Conservation (phyloP, 2,113 vertebrate species). For the Ammodytes dubius region DNA sequence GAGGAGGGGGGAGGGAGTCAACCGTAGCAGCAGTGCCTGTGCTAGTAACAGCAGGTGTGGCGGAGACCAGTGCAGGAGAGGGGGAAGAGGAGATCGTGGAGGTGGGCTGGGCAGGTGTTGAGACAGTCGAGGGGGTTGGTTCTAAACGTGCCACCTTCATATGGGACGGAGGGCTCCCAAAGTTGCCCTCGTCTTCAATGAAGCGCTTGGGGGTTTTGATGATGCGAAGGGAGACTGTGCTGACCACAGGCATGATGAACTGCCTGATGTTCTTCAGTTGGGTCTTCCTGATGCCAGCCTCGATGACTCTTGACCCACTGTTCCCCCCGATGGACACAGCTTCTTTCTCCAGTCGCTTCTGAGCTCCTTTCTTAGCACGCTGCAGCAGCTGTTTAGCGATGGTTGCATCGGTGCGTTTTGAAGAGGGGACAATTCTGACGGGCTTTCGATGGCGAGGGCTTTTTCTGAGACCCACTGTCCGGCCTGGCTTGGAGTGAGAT, state of each 20-base stretch:
- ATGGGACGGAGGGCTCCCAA: slow-evolving; percentile 86
- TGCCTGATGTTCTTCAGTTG: slow-evolving; percentile 98
- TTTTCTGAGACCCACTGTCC: slow-evolving; percentile 88
- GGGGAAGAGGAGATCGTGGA: slow-evolving; percentile 64
- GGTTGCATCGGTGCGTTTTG: slow-evolving; percentile 94
- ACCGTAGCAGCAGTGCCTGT: slow-evolving; percentile 52
- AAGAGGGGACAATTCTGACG: slow-evolving; percentile 93
- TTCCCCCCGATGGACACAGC: slow-evolving; percentile 75
- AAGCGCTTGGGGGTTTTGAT: slow-evolving; percentile 98
- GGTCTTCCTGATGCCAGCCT: slow-evolving; percentile 91
- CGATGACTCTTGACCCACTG: slow-evolving; percentile 58
- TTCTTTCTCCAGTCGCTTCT: slow-evolving; percentile 92
- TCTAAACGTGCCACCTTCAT: slow-evolving; percentile 94
- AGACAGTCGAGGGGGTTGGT: slow-evolving; percentile 75
- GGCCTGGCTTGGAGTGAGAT: slow-evolving; percentile 84
- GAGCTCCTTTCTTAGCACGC: slow-evolving; percentile 94
- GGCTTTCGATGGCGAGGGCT: slow-evolving; percentile 96
- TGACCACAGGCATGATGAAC: slow-evolving; percentile 99
- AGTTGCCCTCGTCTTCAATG: slow-evolving; percentile 95
- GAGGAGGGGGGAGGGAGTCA: slow-evolving; percentile 76
- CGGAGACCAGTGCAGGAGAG: slow-evolving; percentile 61
- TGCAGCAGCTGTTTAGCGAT: slow-evolving; percentile 98
- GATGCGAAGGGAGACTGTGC: slow-evolving; percentile 95
- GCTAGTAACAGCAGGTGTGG: slow-evolving; percentile 55
- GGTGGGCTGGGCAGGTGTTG: slow-evolving; percentile 67